Evolutionary conservation across 2,888 invertebrate species (phyloP).

Genomic region (Apotomis turbidana): DNA sequence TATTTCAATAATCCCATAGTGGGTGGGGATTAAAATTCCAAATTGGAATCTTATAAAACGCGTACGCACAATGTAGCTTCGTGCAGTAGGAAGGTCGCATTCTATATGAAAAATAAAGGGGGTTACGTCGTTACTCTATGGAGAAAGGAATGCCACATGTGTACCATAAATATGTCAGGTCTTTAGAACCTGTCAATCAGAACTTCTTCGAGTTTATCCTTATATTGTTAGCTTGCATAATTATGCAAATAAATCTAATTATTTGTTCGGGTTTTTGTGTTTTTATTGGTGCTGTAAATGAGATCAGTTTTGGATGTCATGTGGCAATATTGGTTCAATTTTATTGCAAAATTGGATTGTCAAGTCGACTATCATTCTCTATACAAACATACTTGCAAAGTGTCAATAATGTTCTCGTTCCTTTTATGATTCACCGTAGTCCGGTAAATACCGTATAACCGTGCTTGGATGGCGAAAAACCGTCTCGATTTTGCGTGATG

Average conservation of each 20-base stretch:
- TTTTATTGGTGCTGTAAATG: conserved; percentile 23
- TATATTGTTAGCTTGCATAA: conserved; percentile 30
- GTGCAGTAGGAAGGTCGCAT: background rate
- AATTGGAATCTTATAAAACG: background rate
- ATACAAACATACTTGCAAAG: background rate
- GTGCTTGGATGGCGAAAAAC: too few species aligned
- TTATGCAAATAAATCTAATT: conserved; percentile 18
- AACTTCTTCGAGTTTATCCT: conserved; percentile 17
- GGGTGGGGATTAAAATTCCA: conserved; percentile 2
- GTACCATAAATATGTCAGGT: conserved; percentile 21
- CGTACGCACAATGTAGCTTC: background rate
- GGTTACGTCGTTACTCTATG: background rate
- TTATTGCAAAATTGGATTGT: background rate
- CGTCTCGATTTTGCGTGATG: too few species aligned
- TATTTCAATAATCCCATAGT: conserved; percentile 8
- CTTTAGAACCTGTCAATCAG: conserved; percentile 37
- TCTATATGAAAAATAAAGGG: background rate
- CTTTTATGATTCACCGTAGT: too few species aligned
- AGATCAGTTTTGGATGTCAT: conserved; percentile 4
- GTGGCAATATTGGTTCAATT: background rate
- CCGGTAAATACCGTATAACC: too few species aligned
- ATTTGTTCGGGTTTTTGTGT: background rate
- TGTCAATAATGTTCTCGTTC: background rate
- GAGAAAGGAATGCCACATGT: background rate
- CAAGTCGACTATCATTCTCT: background rate